Evolutionary conservation across 2,113 vertebrate genomes (phyloP).

Genomic region (Oxygymnocypris stewartii): DNA sequence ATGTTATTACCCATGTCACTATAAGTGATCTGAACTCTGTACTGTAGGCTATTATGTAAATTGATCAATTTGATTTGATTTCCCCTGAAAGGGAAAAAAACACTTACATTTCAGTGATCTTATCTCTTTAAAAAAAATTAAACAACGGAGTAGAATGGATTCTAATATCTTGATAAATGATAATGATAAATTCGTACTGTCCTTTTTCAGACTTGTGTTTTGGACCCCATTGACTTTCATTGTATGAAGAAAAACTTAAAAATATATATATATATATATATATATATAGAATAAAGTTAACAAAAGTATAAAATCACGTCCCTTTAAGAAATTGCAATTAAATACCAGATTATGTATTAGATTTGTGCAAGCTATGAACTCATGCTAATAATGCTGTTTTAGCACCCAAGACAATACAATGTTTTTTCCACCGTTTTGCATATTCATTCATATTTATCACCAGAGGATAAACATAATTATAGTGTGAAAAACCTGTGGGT

Average conservation of each 20-base stretch:
- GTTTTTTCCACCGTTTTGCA: neutral
- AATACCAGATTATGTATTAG: neutral
- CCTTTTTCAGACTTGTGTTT: neutral
- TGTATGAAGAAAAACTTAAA: neutral
- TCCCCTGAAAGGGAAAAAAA: neutral
- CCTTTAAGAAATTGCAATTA: neutral
- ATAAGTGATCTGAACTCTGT: neutral
- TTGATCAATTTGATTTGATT: neutral
- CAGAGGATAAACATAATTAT: constrained; percentile 2
- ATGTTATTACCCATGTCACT: too few relatives aligned
- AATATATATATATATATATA: too few relatives aligned
- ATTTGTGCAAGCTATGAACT: neutral
- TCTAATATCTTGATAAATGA: too few relatives aligned
- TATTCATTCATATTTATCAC: constrained; percentile 6
- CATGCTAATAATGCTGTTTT: neutral
- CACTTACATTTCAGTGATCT: neutral
- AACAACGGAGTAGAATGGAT: neutral
- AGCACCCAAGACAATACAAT: neutral
- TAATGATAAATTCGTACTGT: neutral
- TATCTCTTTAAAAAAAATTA: too few relatives aligned
- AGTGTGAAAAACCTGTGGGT: neutral
- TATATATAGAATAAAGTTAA: neutral
- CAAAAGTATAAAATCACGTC: neutral
- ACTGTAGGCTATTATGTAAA: too few relatives aligned
- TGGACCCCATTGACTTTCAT: neutral